These are phyloP conservation scores for Drosophila serrata DNA, from an alignment of 1,140 invertebrate species.

Conservation along the genomic window DNA sequence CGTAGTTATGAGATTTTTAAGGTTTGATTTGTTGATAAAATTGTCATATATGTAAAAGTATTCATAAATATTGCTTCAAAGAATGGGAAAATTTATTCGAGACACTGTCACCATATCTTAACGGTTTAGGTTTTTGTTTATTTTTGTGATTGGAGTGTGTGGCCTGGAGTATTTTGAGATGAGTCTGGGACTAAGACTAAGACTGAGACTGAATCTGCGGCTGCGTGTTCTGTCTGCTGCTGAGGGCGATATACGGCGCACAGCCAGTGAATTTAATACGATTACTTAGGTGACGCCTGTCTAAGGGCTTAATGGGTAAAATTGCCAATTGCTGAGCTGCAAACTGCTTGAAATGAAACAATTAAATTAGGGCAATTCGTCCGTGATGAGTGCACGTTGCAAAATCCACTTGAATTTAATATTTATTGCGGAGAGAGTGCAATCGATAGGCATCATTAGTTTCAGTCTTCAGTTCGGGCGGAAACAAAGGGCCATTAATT, in stretches of 20 bases:
- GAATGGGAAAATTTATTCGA: too few relatives aligned
- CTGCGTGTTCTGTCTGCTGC: slow-evolving; percentile 36
- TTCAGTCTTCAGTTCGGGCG: background rate
- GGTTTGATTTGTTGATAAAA: too few relatives aligned
- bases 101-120: slow-evolving; percentile 7
- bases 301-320: slow-evolving; percentile 17
- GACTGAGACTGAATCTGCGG: slow-evolving; percentile 3
- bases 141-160: slow-evolving; percentile 52
- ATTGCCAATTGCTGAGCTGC: slow-evolving; percentile 9
- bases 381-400: background rate
- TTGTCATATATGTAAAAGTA: too few relatives aligned
- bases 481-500: background rate
- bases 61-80: too few relatives aligned
- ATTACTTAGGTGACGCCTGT: slow-evolving; percentile 6
- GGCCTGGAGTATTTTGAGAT: slow-evolving; percentile 4
- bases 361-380: slow-evolving; percentile 4
- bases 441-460: background rate
- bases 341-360: background rate
- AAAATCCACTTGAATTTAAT: background rate
- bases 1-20: too few relatives aligned
- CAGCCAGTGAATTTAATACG: slow-evolving; percentile 11
- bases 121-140: slow-evolving; percentile 51
- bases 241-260: slow-evolving; percentile 39
- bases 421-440: background rate
- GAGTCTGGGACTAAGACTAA: background rate